phyloP scores from a whole-genome alignment of 2,113 vertebrate genomes.

The Xiphias gladius region DNA sequence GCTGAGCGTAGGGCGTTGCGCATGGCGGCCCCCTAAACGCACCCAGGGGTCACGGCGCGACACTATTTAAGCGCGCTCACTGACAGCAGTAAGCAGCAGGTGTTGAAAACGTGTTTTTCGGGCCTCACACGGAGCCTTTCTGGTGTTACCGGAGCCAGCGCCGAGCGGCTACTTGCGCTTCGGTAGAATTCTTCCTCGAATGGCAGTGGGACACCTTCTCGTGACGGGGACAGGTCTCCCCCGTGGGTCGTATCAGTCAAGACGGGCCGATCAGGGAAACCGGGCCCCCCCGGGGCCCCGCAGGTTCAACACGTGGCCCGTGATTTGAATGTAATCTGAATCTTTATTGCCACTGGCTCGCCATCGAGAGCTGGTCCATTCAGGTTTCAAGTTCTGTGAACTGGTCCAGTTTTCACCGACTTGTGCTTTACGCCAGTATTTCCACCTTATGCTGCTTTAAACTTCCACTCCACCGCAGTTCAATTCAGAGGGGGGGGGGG shows the following conservation, averaged over 20 bases:
- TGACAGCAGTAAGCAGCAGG: conserved; percentile 61
- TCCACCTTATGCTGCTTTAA: too few species aligned
- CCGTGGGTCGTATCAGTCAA: conserved; percentile 14
- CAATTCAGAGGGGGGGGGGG: too few species aligned
- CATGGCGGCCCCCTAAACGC: neutral
- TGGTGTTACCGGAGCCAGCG: conserved; percentile 15
- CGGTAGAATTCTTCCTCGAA: conserved; percentile 68
- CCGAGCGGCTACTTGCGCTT: conserved; percentile 40
- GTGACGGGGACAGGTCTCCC: conserved; percentile 33
- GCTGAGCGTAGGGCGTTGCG: conserved; percentile 9
- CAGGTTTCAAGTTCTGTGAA: too few species aligned
- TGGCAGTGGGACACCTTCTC: conserved; percentile 24
- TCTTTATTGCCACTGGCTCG: too few species aligned
- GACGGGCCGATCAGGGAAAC: neutral
- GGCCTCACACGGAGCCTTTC: conserved; percentile 19
- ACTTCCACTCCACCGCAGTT: too few species aligned
- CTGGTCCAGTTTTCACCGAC: too few species aligned
- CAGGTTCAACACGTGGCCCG: too few species aligned
- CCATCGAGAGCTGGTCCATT: too few species aligned
- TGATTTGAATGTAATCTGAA: too few species aligned
- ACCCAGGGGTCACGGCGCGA: conserved; percentile 49
- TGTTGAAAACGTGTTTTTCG: conserved; percentile 56
- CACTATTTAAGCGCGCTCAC: conserved; percentile 40
- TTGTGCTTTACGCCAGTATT: too few species aligned
- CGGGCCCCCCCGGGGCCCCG: too few species aligned